These are phyloP conservation scores for Stenodera caucasica DNA, from an alignment of 2,888 invertebrate species.

Conservation along the genomic window DNA sequence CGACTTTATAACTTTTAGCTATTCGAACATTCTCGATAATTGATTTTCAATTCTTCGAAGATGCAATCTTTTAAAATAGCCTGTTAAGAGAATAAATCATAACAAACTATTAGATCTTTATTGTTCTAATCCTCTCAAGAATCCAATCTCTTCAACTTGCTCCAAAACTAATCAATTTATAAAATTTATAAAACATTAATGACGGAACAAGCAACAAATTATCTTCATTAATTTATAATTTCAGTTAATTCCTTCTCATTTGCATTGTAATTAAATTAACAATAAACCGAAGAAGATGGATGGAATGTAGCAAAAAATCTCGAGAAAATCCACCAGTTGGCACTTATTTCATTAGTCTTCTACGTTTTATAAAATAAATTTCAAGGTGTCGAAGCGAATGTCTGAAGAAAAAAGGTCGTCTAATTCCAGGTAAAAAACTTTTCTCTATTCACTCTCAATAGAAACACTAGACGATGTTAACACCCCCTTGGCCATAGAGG, in stretches of 20 bases:
- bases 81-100: background rate
- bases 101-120: too few species aligned
- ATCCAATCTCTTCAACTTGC: background rate
- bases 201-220: background rate
- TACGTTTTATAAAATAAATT: too few species aligned
- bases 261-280: background rate
- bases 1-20: too few species aligned
- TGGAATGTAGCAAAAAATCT: background rate
- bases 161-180: background rate
- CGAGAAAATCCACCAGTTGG: background rate
- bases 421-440: background rate
- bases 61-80: background rate
- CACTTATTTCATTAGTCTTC: background rate
- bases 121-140: background rate
- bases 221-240: background rate
- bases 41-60: background rate
- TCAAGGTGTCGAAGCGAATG: background rate
- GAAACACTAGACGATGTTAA: slow-evolving; percentile 4
- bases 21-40: too few species aligned
- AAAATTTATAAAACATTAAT: background rate
- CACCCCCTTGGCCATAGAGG: background rate
- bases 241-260: background rate
- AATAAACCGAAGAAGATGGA: background rate
- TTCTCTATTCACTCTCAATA: background rate
- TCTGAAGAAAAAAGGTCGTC: background rate